phyloP scores from a whole-genome alignment of 2,113 vertebrate genomes.

The Epinephelus fuscoguttatus region DNA sequence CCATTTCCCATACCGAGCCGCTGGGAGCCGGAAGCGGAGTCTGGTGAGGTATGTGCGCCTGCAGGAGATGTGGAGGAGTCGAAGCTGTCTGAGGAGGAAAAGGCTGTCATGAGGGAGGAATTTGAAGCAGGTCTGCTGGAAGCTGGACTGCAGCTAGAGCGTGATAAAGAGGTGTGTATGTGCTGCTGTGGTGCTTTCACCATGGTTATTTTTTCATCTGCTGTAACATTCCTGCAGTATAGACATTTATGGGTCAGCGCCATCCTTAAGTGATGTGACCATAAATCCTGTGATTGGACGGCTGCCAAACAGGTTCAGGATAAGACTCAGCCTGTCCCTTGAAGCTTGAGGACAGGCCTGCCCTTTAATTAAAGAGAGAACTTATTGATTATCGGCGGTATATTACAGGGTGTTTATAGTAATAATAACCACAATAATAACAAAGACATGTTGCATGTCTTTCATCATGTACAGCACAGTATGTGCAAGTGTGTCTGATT shows the following conservation, averaged over 20 bases:
- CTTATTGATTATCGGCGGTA: not conserved
- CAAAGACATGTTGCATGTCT: not conserved
- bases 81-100: slow-evolving; percentile 86
- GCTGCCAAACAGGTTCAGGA: slow-evolving; percentile 59
- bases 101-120: slow-evolving; percentile 90
- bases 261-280: slow-evolving; percentile 21
- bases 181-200: slow-evolving; percentile 15
- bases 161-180: slow-evolving; percentile 86
- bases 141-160: slow-evolving; percentile 93
- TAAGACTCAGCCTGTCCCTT: slow-evolving; percentile 39
- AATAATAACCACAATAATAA: not conserved
- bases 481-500: not conserved
- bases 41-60: slow-evolving; percentile 64
- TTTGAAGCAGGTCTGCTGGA: slow-evolving; percentile 91
- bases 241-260: slow-evolving; percentile 24
- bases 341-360: slow-evolving; percentile 18
- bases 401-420: not conserved
- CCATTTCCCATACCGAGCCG: slow-evolving; percentile 48
- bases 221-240: not conserved
- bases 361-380: slow-evolving; percentile 35
- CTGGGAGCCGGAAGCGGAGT: slow-evolving; percentile 34
- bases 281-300: slow-evolving; percentile 53
- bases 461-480: not conserved
- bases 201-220: slow-evolving; percentile 20
- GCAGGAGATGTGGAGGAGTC: slow-evolving; percentile 79